phyloP scores from a whole-genome alignment of 2,797 vertebrate genomes.

The Peromyscus nudipes region DNA sequence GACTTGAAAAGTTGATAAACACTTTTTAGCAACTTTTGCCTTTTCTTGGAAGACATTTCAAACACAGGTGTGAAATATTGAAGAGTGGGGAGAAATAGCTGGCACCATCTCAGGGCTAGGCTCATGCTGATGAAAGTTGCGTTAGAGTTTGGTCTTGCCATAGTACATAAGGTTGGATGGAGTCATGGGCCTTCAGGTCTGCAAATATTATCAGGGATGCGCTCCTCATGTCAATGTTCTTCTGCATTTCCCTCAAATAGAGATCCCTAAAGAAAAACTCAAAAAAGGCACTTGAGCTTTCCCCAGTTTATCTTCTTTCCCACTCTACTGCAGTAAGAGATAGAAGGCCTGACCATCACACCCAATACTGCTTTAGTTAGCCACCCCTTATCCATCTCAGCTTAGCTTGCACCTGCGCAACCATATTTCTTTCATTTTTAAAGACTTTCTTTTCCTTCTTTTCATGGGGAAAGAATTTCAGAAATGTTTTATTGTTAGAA shows the following conservation, averaged over 20 bases:
- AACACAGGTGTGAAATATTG: neutral
- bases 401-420: fast-evolving
- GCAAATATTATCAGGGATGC: neutral
- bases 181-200: neutral
- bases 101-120: neutral
- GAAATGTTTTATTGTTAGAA: neutral
- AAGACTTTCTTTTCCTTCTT: neutral
- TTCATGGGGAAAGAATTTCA: neutral
- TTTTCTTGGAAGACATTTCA: neutral
- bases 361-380: too few species aligned
- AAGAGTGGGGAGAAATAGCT: neutral
- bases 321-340: neutral
- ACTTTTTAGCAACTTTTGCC: neutral
- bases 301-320: neutral
- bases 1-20: neutral
- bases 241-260: neutral
- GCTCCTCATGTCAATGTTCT: neutral
- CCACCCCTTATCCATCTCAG: fast-evolving
- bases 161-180: neutral
- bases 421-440: neutral
- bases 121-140: neutral
- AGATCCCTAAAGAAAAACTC: neutral
- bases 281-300: neutral
- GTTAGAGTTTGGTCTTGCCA: neutral
- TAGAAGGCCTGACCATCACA: fast-evolving